phyloP scores from a whole-genome alignment of 2,113 vertebrate species.

The Calyptomena viridis region DNA sequence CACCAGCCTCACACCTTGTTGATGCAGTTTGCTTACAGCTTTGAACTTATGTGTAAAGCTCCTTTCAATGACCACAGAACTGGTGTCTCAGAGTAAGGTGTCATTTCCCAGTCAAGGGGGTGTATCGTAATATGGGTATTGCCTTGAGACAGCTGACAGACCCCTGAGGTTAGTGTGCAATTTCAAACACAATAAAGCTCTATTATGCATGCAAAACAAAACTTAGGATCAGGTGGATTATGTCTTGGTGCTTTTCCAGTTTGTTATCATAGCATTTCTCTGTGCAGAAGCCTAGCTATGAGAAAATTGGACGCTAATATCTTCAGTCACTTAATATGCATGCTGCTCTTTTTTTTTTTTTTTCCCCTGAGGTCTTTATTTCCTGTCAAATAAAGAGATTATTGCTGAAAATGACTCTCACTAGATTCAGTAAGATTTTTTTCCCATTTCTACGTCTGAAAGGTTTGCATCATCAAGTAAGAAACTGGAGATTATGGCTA shows the following conservation, averaged over 20 bases:
- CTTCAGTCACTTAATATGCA: constrained; percentile 54
- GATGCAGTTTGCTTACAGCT: not conserved
- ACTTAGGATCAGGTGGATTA: not conserved
- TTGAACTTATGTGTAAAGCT: not conserved
- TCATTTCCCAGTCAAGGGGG: not conserved
- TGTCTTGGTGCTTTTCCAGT: constrained; percentile 15
- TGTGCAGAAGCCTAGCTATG: not conserved
- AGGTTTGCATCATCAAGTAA: constrained; percentile 40
- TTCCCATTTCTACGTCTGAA: constrained; percentile 15
- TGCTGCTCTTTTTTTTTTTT: not conserved
- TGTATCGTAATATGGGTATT: not conserved
- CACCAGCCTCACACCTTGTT: constrained; percentile 5
- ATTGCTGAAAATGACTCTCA: constrained; percentile 43
- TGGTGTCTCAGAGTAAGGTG: not conserved
- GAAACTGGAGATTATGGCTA: constrained; percentile 4
- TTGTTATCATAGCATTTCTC: not conserved
- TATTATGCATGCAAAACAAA: constrained; percentile 34
- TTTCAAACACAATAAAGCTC: constrained; percentile 8
- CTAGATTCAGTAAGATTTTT: constrained; percentile 38
- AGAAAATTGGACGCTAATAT: constrained; percentile 31
- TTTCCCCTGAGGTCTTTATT: not conserved
- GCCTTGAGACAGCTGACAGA: not conserved
- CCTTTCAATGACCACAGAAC: not conserved
- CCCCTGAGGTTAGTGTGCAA: not conserved
- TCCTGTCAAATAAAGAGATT: constrained; percentile 43